These are phyloP conservation scores for Parazoanthus swiftii DNA, from an alignment of 92 coral and sea anemone genomes.

Conservation along the genomic window DNA sequence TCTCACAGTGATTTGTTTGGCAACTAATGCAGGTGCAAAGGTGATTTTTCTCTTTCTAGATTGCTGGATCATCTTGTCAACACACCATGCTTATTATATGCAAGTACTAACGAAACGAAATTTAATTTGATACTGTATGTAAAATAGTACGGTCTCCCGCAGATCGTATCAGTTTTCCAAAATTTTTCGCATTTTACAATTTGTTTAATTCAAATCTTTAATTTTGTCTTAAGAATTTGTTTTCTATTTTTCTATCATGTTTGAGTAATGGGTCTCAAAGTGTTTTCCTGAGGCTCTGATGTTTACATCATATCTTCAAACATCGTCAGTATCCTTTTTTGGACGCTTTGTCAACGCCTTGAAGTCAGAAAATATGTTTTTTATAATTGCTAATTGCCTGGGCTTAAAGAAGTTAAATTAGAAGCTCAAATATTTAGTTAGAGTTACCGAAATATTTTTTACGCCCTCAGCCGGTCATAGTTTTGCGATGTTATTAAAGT, in stretches of 20 bases:
- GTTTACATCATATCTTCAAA: background rate
- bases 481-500: background rate
- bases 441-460: background rate
- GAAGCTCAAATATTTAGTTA: background rate
- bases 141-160: constrained; percentile 10
- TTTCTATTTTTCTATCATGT: background rate
- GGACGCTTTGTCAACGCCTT: background rate
- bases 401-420: constrained; percentile 15
- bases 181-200: background rate
- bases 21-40: background rate
- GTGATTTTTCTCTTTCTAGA: background rate
- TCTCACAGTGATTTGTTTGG: background rate
- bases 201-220: background rate
- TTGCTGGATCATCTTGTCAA: background rate
- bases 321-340: background rate
- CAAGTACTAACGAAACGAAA: constrained; percentile 10
- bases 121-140: background rate
- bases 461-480: background rate
- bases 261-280: too few relatives aligned
- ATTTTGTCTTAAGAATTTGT: background rate
- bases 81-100: constrained; percentile 10
- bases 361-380: background rate
- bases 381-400: background rate
- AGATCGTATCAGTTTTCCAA: background rate
- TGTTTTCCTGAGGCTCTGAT: background rate